These are phyloP conservation scores for Parotia lawesii DNA, from an alignment of 2,113 vertebrate genomes.

Conservation along the genomic window DNA sequence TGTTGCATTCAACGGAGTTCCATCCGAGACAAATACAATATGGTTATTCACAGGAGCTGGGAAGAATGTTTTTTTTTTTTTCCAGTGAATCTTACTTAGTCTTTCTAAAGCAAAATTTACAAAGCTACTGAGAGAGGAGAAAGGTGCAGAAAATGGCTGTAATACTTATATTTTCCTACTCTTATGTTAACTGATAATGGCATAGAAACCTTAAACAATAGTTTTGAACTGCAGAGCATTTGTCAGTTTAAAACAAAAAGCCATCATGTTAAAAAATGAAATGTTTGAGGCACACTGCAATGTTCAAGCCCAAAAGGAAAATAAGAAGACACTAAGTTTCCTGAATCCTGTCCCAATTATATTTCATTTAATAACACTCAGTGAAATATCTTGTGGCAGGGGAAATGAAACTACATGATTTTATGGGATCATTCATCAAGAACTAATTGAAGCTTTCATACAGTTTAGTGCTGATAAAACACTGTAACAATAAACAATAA, in stretches of 20 bases:
- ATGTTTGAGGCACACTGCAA: not conserved
- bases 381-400: slow-evolving; percentile 88
- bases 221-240: not conserved
- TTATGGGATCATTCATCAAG: slow-evolving; percentile 98
- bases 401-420: slow-evolving; percentile 93
- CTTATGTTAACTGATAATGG: not conserved
- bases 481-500: slow-evolving; percentile 87
- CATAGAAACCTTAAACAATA: not conserved
- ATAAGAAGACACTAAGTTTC: slow-evolving; percentile 61
- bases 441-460: slow-evolving; percentile 98
- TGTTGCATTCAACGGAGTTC: not conserved
- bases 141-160: not conserved
- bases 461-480: slow-evolving; percentile 94
- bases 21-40: not conserved
- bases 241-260: not conserved
- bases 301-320: slow-evolving; percentile 51
- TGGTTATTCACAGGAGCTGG: not conserved
- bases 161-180: not conserved
- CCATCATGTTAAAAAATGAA: not conserved
- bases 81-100: not conserved
- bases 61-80: not conserved
- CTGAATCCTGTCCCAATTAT: slow-evolving; percentile 78
- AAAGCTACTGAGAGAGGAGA: not conserved
- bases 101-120: not conserved
- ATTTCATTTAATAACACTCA: slow-evolving; percentile 87